Base-by-base conservation (phyloP, 2,888 invertebrate genomes). In the Idaea straminata region DNA sequence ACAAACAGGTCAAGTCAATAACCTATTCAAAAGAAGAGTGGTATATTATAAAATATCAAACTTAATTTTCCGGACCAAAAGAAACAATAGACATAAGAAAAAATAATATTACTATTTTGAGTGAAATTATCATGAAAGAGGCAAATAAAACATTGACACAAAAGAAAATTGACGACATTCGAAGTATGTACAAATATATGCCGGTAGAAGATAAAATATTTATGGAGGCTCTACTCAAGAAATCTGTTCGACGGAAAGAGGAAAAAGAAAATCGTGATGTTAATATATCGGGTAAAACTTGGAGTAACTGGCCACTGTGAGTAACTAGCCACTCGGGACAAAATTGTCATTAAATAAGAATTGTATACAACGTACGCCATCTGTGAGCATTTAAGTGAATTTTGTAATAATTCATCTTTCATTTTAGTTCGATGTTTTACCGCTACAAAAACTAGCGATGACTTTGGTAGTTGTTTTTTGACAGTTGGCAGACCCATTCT, bases 101-200 rank as follows among this genome's bases (percentile, higher is more conserved):
- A 67, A 57, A 64, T 16, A 64, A 64, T 62, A 62, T 67, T 35
- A 58, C 61, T 25, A 60, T 68, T 63, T 63, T 68, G 57, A 63
- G 62, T 65, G 63, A 68, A 38, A 65, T 65, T 60, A 65, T 34
- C 47, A 61, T 64, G 34, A 68, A 65, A 64, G 61, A 62, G 35
- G 62, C 65, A 57, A 64, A 64, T 59, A 64, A 63, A 61, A 65
- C 64, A 61, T 60, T 64, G 15, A 64, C 65, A 35, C 35, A 68
- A 64, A 65, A 65, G 61, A 65, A 68, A 68, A 64, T 66, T 61
- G 61, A 66, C 25, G 66, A 68, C 59, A 68, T 66, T 64, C 64
- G 62, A n/a, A 64, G 62, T 57, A 63, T 61, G 58, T 66, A 57
- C 62, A 68, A 68, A 64, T 68, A 66, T 62, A 68, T 68, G 66